Percentiles rank a stretch among this genome's conserved stretches.
These are phyloP conservation scores for Hemiscyllium ocellatum DNA, from an alignment of 2,113 vertebrate genomes.

Conservation along the genomic window DNA sequence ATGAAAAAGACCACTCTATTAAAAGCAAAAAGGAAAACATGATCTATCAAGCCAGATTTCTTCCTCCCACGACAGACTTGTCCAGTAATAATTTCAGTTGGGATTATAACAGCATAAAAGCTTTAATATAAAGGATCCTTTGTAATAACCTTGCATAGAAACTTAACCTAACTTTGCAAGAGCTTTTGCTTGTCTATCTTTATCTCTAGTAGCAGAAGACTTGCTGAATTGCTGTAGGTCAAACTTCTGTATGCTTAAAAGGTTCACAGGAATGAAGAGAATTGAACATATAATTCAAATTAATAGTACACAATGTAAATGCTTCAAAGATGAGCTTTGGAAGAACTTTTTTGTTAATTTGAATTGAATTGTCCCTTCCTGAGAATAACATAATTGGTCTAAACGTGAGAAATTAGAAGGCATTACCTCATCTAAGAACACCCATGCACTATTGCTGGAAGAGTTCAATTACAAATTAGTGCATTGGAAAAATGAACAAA, in stretches of 20 bases:
- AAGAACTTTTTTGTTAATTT: background rate
- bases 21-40: too few relatives aligned
- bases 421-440: background rate
- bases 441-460: background rate
- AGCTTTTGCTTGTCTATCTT: background rate
- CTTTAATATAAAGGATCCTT: background rate
- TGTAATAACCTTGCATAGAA: background rate
- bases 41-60: too few relatives aligned
- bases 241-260: background rate
- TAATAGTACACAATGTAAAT: background rate
- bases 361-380: background rate
- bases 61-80: too few relatives aligned
- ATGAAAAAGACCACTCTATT: too few relatives aligned
- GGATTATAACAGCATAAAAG: too few relatives aligned
- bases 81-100: too few relatives aligned
- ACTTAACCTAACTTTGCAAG: background rate
- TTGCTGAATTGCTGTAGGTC: background rate
- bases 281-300: background rate
- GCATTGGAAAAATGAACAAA: background rate
- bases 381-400: background rate
- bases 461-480: background rate
- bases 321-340: background rate
- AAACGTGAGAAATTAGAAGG: background rate
- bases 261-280: background rate
- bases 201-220: background rate